phyloP scores from a whole-genome alignment of 2,113 vertebrate genomes.

The Vulpes ferrilata region DNA sequence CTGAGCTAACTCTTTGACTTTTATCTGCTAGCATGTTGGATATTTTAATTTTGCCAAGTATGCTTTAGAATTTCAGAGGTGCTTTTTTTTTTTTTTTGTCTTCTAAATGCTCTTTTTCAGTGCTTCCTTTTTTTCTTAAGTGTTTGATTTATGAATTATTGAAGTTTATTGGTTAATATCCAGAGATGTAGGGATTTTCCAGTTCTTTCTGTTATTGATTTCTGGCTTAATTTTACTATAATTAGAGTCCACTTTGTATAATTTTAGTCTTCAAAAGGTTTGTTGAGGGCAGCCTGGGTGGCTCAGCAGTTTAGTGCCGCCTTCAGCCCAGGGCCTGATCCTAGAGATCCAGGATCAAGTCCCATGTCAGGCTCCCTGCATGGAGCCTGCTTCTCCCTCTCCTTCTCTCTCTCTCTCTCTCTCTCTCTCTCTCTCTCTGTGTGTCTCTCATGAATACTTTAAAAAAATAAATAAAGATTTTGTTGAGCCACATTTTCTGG shows the following conservation, averaged over 20 bases:
- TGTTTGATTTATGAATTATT: constrained; percentile 48
- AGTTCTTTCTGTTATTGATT: constrained; percentile 19
- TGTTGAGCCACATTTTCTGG: neutral
- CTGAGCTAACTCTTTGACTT: neutral
- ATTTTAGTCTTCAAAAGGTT: constrained; percentile 10
- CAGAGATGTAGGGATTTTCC: neutral
- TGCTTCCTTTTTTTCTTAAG: too few relatives aligned
- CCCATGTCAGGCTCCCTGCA: too few relatives aligned
- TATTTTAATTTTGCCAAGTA: neutral
- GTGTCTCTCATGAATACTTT: too few relatives aligned
- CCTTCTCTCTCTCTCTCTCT: too few relatives aligned
- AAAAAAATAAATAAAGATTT: neutral
- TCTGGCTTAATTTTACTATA: constrained; percentile 46
- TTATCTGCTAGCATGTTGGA: neutral
- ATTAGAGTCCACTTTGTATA: neutral
- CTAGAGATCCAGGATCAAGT: too few relatives aligned
- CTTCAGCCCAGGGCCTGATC: too few relatives aligned
- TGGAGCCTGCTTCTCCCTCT: too few relatives aligned
- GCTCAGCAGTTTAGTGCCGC: too few relatives aligned
- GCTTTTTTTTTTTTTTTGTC: neutral
- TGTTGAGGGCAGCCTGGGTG: neutral
- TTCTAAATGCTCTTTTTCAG: neutral
- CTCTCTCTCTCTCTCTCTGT: too few relatives aligned
- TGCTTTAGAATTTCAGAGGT: neutral
- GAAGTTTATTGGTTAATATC: constrained; percentile 23